Evolutionary conservation across 2,797 vertebrate species (phyloP).

Genomic region (Epinephelus malabaricus): DNA sequence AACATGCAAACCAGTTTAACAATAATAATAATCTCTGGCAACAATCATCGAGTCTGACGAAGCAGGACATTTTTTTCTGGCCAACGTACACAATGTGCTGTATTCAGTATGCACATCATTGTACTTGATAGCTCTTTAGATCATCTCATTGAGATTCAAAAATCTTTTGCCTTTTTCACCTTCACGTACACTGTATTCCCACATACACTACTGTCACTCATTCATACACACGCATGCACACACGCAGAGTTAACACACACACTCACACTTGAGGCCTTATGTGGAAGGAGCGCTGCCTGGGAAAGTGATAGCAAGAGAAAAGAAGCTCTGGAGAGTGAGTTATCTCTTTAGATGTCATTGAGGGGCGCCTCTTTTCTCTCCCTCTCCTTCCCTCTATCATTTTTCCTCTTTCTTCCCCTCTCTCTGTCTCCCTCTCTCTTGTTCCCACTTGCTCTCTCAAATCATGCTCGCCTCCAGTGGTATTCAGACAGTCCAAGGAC

Average conservation of each 20-base stretch:
- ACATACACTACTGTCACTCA: constrained; percentile 67
- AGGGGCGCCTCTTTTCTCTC: constrained; percentile 79
- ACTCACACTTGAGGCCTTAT: constrained; percentile 71
- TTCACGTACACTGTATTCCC: constrained; percentile 60
- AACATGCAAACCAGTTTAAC: constrained; percentile 3
- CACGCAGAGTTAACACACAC: constrained; percentile 51
- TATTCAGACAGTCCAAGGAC: constrained; percentile 87
- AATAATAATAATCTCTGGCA: neutral
- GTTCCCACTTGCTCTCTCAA: constrained; percentile 81
- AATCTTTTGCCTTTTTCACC: constrained; percentile 60
- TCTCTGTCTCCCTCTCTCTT: constrained; percentile 73
- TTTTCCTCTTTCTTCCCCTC: constrained; percentile 74
- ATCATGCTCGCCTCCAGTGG: constrained; percentile 84
- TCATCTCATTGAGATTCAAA: constrained; percentile 66
- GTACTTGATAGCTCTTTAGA: constrained; percentile 54
- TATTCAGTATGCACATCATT: constrained; percentile 45
- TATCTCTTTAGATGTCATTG: constrained; percentile 85
- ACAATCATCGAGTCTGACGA: constrained; percentile 13
- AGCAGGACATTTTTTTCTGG: neutral
- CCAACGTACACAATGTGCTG: constrained; percentile 20
- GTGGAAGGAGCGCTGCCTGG: constrained; percentile 76
- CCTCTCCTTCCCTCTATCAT: constrained; percentile 77
- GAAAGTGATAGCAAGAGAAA: constrained; percentile 84
- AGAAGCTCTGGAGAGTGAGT: constrained; percentile 83
- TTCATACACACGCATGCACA: constrained; percentile 42